phyloP scores from a whole-genome alignment of 2,113 vertebrate genomes.

The Sakesphorus luctuosus region DNA sequence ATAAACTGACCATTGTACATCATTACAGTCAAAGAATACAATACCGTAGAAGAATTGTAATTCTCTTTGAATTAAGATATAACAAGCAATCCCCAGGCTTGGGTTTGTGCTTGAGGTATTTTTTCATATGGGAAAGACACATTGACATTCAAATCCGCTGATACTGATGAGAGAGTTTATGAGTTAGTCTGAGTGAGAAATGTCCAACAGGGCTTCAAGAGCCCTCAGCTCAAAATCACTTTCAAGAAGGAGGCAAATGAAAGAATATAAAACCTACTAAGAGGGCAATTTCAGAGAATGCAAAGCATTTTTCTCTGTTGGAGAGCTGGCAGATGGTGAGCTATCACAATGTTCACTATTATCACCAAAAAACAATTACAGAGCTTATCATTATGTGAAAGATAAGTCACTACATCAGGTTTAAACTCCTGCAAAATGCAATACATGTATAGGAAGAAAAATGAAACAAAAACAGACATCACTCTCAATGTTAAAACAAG shows the following conservation, averaged over 20 bases:
- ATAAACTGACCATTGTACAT: not conserved
- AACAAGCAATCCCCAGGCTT: not conserved
- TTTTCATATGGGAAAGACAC: not conserved
- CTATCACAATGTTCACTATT: not conserved
- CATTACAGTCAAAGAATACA: not conserved
- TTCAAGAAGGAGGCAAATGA: not conserved
- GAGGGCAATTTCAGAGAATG: not conserved
- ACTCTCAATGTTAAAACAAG: not conserved
- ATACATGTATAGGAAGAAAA: not conserved
- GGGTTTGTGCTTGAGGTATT: not conserved
- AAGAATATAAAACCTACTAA: not conserved
- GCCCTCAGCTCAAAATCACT: not conserved
- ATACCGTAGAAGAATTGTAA: not conserved
- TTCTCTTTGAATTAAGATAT: not conserved
- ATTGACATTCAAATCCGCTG: not conserved
- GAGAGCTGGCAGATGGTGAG: not conserved
- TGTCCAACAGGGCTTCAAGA: not conserved
- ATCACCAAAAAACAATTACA: conserved; percentile 33
- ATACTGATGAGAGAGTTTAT: not conserved
- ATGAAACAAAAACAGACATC: not conserved
- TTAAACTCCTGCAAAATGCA: not conserved
- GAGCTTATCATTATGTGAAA: not conserved
- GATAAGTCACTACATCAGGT: not conserved
- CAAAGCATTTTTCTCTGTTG: not conserved
- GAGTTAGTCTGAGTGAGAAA: not conserved